Percentiles rank a stretch among this genome's conserved stretches.
Conservation (phyloP, 2,113 vertebrate species). For the Miniopterus natalensis region DNA sequence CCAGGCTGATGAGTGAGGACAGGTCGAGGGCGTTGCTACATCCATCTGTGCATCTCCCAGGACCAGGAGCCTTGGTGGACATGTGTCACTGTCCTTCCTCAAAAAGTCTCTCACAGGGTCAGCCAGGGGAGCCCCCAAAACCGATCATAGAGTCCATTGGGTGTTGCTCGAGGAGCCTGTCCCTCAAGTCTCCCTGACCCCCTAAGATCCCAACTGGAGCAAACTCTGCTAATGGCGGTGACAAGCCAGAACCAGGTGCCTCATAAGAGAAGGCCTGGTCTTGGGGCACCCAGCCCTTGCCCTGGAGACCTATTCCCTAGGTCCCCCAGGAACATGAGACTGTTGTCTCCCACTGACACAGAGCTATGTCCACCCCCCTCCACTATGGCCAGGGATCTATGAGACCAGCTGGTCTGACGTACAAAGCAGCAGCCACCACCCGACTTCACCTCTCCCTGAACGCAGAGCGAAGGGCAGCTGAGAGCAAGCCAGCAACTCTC, state of each 20-base stretch:
- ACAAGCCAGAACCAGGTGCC: not conserved
- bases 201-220: fast-evolving
- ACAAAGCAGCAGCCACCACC: not conserved
- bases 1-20: too few species aligned
- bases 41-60: not conserved
- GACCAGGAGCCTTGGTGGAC: not conserved
- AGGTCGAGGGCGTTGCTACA: fast-evolving
- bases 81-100: not conserved
- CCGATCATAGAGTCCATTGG: fast-evolving
- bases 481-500: not conserved
- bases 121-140: too few species aligned
- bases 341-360: not conserved
- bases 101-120: not conserved
- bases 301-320: not conserved
- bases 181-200: not conserved
- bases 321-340: not conserved
- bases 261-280: not conserved
- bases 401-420: fast-evolving
- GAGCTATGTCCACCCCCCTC: not conserved
- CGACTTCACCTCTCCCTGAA: fast-evolving
- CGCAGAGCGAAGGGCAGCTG: not conserved
- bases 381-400: fast-evolving
- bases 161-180: not conserved
- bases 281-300: not conserved
- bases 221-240: not conserved